Evolutionary conservation across 2,888 invertebrate species (phyloP).

Genomic region (Prenolepis imparis): DNA sequence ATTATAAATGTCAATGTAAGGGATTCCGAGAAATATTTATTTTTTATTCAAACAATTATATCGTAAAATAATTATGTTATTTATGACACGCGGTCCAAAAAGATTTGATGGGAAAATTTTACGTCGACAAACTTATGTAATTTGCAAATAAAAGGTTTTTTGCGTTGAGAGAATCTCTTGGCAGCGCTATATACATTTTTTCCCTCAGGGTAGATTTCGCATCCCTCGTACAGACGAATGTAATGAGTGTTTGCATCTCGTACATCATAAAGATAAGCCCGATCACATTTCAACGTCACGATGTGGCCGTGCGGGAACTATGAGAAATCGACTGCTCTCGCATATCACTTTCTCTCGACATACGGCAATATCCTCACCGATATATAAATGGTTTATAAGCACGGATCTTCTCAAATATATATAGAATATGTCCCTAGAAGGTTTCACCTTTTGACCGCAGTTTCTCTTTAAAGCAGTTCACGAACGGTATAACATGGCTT

Average conservation of each 20-base stretch:
- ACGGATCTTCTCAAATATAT: constrained; percentile 50
- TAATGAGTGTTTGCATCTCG: constrained; percentile 70
- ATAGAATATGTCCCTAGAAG: constrained; percentile 2
- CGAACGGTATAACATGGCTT: background rate
- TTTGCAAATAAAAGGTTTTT: constrained; percentile 41
- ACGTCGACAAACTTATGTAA: constrained; percentile 19
- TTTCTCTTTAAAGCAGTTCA: background rate
- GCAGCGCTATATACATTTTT: constrained; percentile 5
- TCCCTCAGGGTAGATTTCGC: background rate
- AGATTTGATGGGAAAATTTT: background rate
- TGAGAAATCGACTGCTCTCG: constrained; percentile 69
- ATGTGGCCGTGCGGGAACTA: constrained; percentile 9
- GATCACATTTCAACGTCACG: constrained; percentile 74
- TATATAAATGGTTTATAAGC: constrained; percentile 62
- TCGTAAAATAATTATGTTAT: constrained; percentile 11
- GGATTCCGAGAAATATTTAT: background rate
- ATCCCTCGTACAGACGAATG: constrained; percentile 40
- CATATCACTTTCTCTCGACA: constrained; percentile 51
- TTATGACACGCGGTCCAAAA: background rate
- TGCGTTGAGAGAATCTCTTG: background rate
- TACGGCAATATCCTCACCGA: constrained; percentile 46
- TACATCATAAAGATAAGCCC: constrained; percentile 67
- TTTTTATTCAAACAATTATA: constrained; percentile 6
- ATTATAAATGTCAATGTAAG: background rate
- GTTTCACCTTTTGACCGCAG: constrained; percentile 26